Conservation (phyloP, 2,113 vertebrate species). For the Vireo altiloquus region DNA sequence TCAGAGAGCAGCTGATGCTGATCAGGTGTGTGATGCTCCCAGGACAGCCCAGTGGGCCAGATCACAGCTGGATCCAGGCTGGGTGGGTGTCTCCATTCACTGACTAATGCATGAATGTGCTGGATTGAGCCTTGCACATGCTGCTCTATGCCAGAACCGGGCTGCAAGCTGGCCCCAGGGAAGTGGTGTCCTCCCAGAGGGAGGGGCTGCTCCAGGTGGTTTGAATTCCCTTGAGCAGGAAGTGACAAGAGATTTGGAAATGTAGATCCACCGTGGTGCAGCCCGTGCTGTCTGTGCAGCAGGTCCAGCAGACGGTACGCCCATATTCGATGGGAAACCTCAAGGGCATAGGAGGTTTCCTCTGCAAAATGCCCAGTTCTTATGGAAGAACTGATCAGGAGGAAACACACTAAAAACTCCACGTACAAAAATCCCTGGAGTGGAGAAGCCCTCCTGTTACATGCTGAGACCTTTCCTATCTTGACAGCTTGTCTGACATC, state of each 20-base stretch:
- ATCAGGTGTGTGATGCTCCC: background rate
- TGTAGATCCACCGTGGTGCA: accelerated
- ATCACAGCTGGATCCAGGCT: background rate
- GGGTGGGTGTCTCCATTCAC: background rate
- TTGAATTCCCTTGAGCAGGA: background rate
- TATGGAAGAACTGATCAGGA: background rate
- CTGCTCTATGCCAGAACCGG: background rate
- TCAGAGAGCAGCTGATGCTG: background rate
- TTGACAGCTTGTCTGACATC: background rate
- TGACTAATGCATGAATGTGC: background rate
- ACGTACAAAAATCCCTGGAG: background rate
- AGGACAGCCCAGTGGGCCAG: background rate
- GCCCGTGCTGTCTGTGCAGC: background rate
- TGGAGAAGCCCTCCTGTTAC: background rate
- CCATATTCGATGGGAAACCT: background rate
- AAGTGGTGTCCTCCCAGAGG: background rate
- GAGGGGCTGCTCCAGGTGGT: background rate
- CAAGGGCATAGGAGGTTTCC: background rate
- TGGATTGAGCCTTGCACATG: accelerated
- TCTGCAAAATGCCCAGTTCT: background rate
- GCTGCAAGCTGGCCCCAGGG: background rate
- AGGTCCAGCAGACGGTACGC: background rate
- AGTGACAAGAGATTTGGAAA: background rate
- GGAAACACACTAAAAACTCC: background rate
- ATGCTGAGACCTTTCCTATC: background rate